phyloP scores from a whole-genome alignment of 1,140 invertebrate species.

The Drosophila trapezifrons region DNA sequence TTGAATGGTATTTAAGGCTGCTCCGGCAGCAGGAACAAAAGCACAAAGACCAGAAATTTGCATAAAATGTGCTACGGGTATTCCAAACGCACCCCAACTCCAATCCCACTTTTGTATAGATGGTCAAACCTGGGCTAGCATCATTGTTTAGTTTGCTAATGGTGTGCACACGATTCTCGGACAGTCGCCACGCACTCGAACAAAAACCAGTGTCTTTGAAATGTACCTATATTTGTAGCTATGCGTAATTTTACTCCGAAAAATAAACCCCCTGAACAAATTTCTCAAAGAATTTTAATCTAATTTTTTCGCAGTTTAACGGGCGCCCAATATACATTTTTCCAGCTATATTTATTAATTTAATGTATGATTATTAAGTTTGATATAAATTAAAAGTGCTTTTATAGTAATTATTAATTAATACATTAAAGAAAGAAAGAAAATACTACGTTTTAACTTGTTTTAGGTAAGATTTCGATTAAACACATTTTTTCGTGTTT shows the following conservation, averaged over 20 bases:
- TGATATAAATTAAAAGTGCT: too few species aligned
- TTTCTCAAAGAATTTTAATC: too few species aligned
- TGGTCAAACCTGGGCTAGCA: conserved; percentile 17
- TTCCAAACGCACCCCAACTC: conserved; percentile 31
- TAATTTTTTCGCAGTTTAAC: too few species aligned
- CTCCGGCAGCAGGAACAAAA: conserved; percentile 10
- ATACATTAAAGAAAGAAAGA: too few species aligned
- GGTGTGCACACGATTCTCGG: conserved; percentile 45
- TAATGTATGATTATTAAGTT: too few species aligned
- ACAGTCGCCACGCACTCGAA: conserved; percentile 1
- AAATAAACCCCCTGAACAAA: too few species aligned
- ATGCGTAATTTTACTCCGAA: background rate
- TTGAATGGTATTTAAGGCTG: conserved; percentile 69
- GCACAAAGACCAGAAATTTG: conserved; percentile 59
- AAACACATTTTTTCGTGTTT: background rate
- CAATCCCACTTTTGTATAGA: background rate
- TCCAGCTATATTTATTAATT: too few species aligned
- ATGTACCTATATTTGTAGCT: background rate
- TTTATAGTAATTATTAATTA: too few species aligned
- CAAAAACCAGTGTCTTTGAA: background rate
- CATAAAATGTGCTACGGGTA: conserved; percentile 69
- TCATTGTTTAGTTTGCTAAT: conserved; percentile 75
- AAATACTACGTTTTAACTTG: too few species aligned
- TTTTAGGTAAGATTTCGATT: background rate
- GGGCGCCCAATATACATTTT: too few species aligned